phyloP scores from a whole-genome alignment of 2,797 vertebrate genomes.

The Nyctalus aviator region DNA sequence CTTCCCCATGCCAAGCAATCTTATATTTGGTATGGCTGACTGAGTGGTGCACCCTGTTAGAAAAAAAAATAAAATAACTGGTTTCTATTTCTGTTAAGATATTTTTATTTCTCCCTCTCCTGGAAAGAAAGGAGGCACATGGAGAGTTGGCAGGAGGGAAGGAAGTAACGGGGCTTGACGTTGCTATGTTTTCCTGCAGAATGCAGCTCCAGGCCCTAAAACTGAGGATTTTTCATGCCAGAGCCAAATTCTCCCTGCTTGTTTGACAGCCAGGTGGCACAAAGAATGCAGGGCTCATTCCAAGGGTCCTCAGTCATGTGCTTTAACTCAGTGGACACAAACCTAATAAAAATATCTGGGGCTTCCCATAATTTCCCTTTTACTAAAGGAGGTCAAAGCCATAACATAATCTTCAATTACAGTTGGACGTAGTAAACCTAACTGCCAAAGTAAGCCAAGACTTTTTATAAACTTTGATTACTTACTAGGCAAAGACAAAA shows the following conservation, averaged over 20 bases:
- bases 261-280: slow-evolving; percentile 55
- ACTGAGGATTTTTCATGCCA: neutral
- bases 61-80: neutral
- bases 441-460: slow-evolving; percentile 23
- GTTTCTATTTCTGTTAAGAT: slow-evolving; percentile 48
- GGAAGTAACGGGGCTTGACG: neutral
- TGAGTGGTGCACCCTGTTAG: neutral
- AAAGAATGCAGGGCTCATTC: neutral
- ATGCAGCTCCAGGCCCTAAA: neutral
- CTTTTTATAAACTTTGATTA: slow-evolving; percentile 65
- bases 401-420: slow-evolving; percentile 70
- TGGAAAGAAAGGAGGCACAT: slow-evolving; percentile 43
- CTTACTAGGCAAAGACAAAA: slow-evolving; percentile 60
- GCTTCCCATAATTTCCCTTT: slow-evolving; percentile 52
- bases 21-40: slow-evolving; percentile 17
- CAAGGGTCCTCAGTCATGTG: neutral
- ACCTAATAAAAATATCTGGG: slow-evolving; percentile 51
- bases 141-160: slow-evolving; percentile 48
- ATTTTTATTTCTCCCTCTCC: slow-evolving; percentile 61
- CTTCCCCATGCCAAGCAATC: slow-evolving; percentile 17
- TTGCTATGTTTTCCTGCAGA: slow-evolving; percentile 37
- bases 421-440: slow-evolving; percentile 54
- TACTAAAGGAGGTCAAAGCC: slow-evolving; percentile 58
- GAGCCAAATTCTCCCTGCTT: slow-evolving; percentile 50
- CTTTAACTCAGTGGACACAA: slow-evolving; percentile 53